Evolutionary conservation across 2,113 vertebrate species (phyloP).

Genomic region (Mirza zaza): DNA sequence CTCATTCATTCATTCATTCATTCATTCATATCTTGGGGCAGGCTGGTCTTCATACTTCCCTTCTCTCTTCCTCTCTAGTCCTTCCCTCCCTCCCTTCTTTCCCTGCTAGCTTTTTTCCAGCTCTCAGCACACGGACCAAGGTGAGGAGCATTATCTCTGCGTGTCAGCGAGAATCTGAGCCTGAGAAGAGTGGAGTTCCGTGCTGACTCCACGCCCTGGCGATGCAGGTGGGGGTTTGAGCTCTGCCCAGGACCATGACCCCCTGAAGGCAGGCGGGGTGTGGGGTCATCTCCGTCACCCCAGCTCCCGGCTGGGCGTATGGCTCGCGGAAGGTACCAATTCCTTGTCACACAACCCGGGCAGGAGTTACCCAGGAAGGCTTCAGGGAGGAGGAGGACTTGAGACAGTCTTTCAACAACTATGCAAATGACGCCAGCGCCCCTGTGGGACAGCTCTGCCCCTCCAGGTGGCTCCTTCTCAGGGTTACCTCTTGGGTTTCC

Average conservation of each 20-base stretch:
- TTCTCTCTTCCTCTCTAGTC: neutral
- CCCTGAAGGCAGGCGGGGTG: neutral
- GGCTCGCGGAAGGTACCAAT: neutral
- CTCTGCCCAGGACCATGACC: neutral
- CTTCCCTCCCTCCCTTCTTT: neutral
- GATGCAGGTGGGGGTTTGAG: neutral
- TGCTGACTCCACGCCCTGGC: neutral
- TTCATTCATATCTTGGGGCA: rapidly evolving
- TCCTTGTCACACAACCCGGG: neutral
- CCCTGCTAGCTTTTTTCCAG: neutral
- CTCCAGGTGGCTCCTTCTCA: constrained; percentile 62
- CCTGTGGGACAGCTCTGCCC: constrained; percentile 48
- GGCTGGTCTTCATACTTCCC: rapidly evolving
- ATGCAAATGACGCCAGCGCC: constrained; percentile 42
- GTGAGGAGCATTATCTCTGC: neutral
- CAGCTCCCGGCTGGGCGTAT: neutral
- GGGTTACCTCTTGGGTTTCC: constrained; percentile 63
- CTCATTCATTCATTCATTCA: too few species aligned
- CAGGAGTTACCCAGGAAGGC: neutral
- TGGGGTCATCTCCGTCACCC: neutral
- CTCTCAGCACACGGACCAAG: neutral
- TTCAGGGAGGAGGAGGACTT: neutral
- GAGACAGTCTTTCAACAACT: constrained; percentile 30
- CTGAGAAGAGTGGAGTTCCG: neutral
- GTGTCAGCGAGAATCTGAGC: neutral